Evolutionary conservation across 2,797 vertebrate species (phyloP), one percentile per base, ranked within the genome.

Genomic region (Morus bassanus): DNA sequence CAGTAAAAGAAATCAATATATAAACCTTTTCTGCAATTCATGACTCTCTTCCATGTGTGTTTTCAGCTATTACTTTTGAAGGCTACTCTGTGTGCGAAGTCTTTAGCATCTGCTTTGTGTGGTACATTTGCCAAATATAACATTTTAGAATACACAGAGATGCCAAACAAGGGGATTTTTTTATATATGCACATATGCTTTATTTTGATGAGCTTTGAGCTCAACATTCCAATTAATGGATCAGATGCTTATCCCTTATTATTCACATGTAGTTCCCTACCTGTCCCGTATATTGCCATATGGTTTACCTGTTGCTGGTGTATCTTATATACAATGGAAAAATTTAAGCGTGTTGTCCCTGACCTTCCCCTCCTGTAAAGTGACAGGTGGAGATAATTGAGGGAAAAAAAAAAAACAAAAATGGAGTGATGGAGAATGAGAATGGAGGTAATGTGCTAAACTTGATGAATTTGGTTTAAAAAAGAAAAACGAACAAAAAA

Each of bases 1-100:
- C 68, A 82, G 79, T 91, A 13, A 68, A 89, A 89, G 79, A 88
- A 95, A 91, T 78, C 54, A 45, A 35, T 73, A 16, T 61, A 19
- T 57, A 85, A 96, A 81, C 61, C 35, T 89, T 65, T 63, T 94
- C 81, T 96, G 93, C 94, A 96, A 81, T 95, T 95, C 76, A 56
- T 83, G 75, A 94, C 35, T 65, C 86, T 92, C 53, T 67, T 89
- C 81, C 51, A 2, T 76, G 84, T 77, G 85, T 93, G 81, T 94
- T 87, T 89, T 95, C 94, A 92, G 85, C 86, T 88, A 91, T 45
- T 87, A 63, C 87, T 95, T 95, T 30, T 37, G 68, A 91, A 89
- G 91, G 87, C 88, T 41, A 24, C 72, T 76, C 76, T 23, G 27
- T 77, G 77, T 91, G 78, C 84, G 25, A 16, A 54, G 73, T 39